phyloP scores from a whole-genome alignment of 2,113 vertebrate species.

The Isichthys henryi region DNA sequence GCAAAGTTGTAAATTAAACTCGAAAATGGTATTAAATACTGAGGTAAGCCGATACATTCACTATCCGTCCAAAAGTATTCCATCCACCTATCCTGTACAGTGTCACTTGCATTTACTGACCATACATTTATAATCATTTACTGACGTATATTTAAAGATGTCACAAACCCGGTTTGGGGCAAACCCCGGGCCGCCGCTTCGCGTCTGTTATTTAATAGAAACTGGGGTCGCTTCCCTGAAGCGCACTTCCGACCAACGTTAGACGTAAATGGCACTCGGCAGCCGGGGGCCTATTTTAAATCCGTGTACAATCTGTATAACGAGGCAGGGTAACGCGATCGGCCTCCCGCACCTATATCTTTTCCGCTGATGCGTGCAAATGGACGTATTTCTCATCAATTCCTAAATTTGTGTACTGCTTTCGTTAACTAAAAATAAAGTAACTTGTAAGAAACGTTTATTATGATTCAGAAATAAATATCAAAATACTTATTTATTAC shows the following conservation, averaged over 20 bases:
- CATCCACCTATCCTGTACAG: not conserved
- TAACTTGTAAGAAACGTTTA: not conserved
- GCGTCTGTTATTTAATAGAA: not conserved
- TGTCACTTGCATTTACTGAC: not conserved
- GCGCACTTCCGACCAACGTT: constrained; percentile 34
- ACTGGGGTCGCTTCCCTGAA: not conserved
- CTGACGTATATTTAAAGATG: not conserved
- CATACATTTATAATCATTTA: not conserved
- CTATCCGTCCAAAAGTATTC: not conserved
- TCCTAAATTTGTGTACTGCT: not conserved
- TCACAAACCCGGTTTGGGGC: not conserved
- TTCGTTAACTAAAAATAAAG: not conserved
- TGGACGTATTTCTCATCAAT: constrained; percentile 31
- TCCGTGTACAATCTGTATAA: constrained; percentile 29
- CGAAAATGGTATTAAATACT: not conserved
- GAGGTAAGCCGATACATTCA: not conserved
- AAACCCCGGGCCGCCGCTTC: not conserved
- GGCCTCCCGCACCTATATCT: constrained; percentile 20
- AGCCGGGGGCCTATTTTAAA: constrained; percentile 44
- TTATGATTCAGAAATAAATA: not conserved
- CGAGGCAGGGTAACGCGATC: constrained; percentile 45
- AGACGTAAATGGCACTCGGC: constrained; percentile 32
- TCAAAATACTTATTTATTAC: not conserved
- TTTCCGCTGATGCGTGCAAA: constrained; percentile 38
- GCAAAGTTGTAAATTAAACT: not conserved